Percentiles rank a stretch among this genome's conserved stretches.
Conservation (phyloP, 2,888 invertebrate species). For the Mesoligia furuncula region DNA sequence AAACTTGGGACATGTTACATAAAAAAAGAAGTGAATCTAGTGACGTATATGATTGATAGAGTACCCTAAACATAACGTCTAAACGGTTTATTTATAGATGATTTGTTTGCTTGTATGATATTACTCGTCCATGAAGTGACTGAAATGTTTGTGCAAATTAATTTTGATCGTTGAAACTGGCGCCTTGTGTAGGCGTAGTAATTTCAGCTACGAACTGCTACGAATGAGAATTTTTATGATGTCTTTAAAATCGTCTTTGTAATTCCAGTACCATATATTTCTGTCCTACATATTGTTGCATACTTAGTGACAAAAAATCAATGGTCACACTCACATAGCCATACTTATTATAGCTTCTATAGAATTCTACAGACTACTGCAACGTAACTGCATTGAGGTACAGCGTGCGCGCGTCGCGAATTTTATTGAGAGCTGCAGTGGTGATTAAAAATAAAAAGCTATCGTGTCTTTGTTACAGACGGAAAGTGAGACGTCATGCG, state of each 20-base stretch:
- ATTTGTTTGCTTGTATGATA: constrained; percentile 45
- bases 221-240: constrained; percentile 4
- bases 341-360: constrained; percentile 18
- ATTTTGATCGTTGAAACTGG: constrained; percentile 32
- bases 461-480: constrained; percentile 91
- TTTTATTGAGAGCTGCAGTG: constrained; percentile 56
- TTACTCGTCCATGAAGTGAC: constrained; percentile 28
- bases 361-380: constrained; percentile 59
- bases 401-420: constrained; percentile 66
- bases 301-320: constrained; percentile 29
- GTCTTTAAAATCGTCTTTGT: constrained; percentile 19
- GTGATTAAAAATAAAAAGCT: constrained; percentile 37
- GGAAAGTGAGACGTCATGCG: constrained; percentile 96
- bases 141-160: constrained; percentile 37
- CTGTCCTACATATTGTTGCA: constrained; percentile 9
- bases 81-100: constrained; percentile 40
- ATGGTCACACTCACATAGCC: constrained; percentile 32
- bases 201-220: constrained; percentile 20
- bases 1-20: background rate
- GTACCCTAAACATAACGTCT: constrained; percentile 31
- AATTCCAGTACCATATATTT: constrained; percentile 4
- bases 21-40: constrained; percentile 19
- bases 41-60: constrained; percentile 49
- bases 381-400: constrained; percentile 64
- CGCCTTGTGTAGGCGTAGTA: constrained; percentile 33